phyloP scores from a whole-genome alignment of 1,140 invertebrate genomes.

The Laupala kohalensis region DNA sequence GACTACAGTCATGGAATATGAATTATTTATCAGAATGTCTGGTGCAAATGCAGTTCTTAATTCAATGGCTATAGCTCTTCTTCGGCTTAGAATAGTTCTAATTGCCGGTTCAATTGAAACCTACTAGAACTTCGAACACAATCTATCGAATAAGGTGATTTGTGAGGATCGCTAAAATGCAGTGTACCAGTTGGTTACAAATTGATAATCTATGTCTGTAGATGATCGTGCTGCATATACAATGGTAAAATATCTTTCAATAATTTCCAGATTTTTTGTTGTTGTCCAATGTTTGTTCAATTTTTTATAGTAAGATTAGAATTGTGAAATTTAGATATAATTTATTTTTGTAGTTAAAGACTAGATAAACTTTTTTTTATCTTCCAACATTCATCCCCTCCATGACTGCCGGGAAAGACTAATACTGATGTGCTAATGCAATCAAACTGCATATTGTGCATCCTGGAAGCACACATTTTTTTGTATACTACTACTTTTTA shows the following conservation, averaged over 20 bases:
- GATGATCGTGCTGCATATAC: slow-evolving; percentile 50
- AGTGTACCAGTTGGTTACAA: slow-evolving; percentile 29
- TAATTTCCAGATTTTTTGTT: no score
- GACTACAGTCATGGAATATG: slow-evolving; percentile 35
- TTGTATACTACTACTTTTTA: background rate
- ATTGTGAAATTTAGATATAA: no score
- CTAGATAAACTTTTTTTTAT: background rate
- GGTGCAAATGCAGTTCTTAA: slow-evolving; percentile 43
- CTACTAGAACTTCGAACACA: slow-evolving; percentile 12
- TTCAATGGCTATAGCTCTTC: slow-evolving; percentile 60
- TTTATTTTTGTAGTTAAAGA: slow-evolving; percentile 2
- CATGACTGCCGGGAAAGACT: background rate
- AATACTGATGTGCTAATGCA: background rate
- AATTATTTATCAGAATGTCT: slow-evolving; percentile 67
- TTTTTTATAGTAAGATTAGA: no score
- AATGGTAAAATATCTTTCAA: slow-evolving; percentile 36
- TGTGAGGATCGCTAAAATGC: background rate
- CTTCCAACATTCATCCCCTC: background rate
- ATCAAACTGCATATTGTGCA: background rate
- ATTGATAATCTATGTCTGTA: slow-evolving; percentile 39
- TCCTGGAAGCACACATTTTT: background rate
- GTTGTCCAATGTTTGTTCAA: no score
- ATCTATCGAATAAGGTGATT: background rate
- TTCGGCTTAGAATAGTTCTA: slow-evolving; percentile 51
- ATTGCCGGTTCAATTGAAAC: slow-evolving; percentile 28